These are phyloP conservation scores for Empidonax traillii DNA, from an alignment of 2,113 vertebrate genomes.

Conservation along the genomic window DNA sequence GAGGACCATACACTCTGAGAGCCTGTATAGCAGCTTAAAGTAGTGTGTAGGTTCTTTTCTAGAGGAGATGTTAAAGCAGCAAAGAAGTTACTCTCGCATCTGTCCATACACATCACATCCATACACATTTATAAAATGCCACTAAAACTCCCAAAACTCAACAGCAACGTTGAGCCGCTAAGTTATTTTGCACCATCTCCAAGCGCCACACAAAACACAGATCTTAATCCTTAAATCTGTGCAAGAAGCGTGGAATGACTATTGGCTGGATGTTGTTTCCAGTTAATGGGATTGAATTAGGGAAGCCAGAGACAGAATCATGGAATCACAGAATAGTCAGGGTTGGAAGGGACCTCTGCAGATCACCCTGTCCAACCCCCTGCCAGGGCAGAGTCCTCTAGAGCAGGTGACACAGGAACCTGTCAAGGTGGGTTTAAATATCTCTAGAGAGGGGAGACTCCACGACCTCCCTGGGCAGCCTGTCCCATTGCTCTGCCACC, in stretches of 20 bases:
- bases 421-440: neutral
- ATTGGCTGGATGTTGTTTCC: neutral
- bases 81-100: fast-evolving
- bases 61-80: neutral
- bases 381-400: neutral
- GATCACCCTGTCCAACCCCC: neutral
- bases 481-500: neutral
- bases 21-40: neutral
- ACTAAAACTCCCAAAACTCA: neutral
- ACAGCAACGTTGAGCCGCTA: neutral
- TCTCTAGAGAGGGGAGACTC: neutral
- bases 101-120: fast-evolving
- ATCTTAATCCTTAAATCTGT: neutral
- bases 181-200: neutral
- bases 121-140: neutral
- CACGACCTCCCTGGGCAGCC: neutral
- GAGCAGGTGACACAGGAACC: neutral
- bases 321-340: neutral
- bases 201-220: neutral
- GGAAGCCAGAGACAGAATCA: neutral
- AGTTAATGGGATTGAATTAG: neutral
- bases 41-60: neutral
- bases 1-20: fast-evolving
- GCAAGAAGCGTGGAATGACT: neutral
- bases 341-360: neutral